Evolutionary conservation across 2,888 invertebrate species (phyloP), one percentile per base, ranked within the genome.

Genomic region (Lydus trimaculatus): DNA sequence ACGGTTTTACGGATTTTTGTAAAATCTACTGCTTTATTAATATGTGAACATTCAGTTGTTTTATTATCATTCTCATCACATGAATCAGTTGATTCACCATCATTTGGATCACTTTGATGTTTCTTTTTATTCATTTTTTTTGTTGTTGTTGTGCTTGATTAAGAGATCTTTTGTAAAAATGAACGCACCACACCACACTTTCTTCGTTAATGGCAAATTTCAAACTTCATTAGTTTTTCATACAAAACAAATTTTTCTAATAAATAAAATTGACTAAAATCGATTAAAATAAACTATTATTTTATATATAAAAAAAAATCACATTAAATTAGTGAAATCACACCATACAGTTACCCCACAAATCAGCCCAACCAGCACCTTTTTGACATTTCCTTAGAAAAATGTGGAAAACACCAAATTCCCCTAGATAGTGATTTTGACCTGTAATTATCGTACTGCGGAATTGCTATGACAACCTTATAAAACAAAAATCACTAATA

Each of bases 81-180:
- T 20, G 92, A 92, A 79, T 92, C 93, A 0, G 92, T 91, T 5
- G 93, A 92, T 73, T 90, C 90, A 74, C 90, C 90, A 75, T 88
- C 89, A 60, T 87, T 87, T 39, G 89, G 90, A 78, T 91, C 91
- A 74, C 88, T 88, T 82, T 92, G 92, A 84, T 91, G 89, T 87
- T 91, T 90, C 87, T 91, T 92, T 86, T 91, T 92, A 67, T 89
- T 91, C 92, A 93, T 93, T 83, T 84, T 87, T 64, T 43, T 63
- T 64, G 23, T 64, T 28, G 7, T 43, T 56, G 36, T 67, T 33
- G n/a, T 60, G 17, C 61, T 61, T 56, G 66, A 60, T 31, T 17
- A 33, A 2, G 4, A 60, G 31, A 28, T 66, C 64, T 66, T 63
- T 71, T 65, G 58, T 23, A 31, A 15, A n/a, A n/a, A n/a, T 23